phyloP scores from a whole-genome alignment of 2,888 invertebrate species.

The Trissolcus brochymenae region DNA sequence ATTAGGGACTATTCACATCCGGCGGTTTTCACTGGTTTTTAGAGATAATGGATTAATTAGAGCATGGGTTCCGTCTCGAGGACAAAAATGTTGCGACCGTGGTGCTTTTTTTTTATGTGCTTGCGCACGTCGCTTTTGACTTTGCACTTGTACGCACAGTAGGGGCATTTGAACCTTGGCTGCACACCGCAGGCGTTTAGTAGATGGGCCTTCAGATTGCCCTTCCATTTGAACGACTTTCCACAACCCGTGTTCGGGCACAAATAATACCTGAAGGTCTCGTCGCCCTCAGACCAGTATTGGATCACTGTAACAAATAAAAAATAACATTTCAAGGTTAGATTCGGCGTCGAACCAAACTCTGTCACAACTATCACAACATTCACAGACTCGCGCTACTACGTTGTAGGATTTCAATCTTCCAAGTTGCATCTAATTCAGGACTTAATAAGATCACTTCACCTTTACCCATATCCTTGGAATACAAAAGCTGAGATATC shows the following conservation, averaged over 20 bases:
- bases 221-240: constrained; percentile 60
- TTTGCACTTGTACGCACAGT: constrained; percentile 66
- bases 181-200: constrained; percentile 68
- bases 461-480: no score
- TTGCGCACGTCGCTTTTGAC: constrained; percentile 63
- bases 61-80: constrained; percentile 39
- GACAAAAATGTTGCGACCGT: constrained; percentile 45
- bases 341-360: neutral
- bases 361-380: constrained; percentile 14
- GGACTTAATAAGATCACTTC: neutral
- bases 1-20: no score
- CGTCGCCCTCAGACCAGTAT: constrained; percentile 33
- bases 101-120: constrained; percentile 57
- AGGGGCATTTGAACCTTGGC: constrained; percentile 68
- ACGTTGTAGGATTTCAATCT: no score
- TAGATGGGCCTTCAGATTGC: constrained; percentile 64
- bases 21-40: no score
- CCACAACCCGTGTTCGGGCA: constrained; percentile 61
- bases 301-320: constrained; percentile 52
- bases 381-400: constrained; percentile 6
- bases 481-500: no score
- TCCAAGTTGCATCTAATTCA: no score
- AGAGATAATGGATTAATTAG: neutral
- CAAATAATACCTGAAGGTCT: constrained; percentile 14
- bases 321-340: constrained; percentile 9